These are phyloP conservation scores for Creontiades dilutus DNA, from an alignment of 2,888 invertebrate species.

Conservation along the genomic window DNA sequence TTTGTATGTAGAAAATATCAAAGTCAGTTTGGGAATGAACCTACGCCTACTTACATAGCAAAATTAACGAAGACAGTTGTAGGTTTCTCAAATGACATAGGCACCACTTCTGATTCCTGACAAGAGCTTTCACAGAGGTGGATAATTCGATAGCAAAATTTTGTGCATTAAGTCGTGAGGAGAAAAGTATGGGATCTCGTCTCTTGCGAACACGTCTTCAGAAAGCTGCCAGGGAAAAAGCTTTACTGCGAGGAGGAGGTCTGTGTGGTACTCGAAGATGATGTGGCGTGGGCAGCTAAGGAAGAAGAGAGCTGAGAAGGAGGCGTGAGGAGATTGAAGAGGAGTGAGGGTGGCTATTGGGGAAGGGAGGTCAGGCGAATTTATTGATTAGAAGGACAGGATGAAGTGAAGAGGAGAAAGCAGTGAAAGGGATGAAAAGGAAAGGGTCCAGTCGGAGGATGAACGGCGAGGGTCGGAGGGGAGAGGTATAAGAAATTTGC, in stretches of 20 bases:
- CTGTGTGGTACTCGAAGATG: neutral
- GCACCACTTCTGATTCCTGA: too few relatives aligned
- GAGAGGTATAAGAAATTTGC: constrained; percentile 47
- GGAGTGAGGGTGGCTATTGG: neutral
- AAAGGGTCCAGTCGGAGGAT: constrained; percentile 32
- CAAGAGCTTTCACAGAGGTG: too few relatives aligned
- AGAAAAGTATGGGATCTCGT: too few relatives aligned
- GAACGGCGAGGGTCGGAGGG: neutral
- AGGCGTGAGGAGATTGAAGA: neutral
- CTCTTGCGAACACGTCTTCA: too few relatives aligned
- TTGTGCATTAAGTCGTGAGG: too few relatives aligned
- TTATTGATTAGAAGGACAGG: constrained; percentile 51
- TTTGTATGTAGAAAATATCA: too few relatives aligned
- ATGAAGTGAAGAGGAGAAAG: constrained; percentile 52
- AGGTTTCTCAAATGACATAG: too few relatives aligned
- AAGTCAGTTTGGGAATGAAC: too few relatives aligned
- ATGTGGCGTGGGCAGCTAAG: neutral
- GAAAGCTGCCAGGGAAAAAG: too few relatives aligned
- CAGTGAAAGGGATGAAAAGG: constrained; percentile 52
- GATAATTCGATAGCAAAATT: too few relatives aligned
- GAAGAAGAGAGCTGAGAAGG: neutral
- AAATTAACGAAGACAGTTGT: too few relatives aligned
- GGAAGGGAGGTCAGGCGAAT: constrained; percentile 37
- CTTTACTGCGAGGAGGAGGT: neutral
- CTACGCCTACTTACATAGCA: too few relatives aligned